Percentiles rank a stretch among this genome's conserved stretches.
phyloP scores from a whole-genome alignment of 2,113 vertebrate species.

The Mixornis gularis region DNA sequence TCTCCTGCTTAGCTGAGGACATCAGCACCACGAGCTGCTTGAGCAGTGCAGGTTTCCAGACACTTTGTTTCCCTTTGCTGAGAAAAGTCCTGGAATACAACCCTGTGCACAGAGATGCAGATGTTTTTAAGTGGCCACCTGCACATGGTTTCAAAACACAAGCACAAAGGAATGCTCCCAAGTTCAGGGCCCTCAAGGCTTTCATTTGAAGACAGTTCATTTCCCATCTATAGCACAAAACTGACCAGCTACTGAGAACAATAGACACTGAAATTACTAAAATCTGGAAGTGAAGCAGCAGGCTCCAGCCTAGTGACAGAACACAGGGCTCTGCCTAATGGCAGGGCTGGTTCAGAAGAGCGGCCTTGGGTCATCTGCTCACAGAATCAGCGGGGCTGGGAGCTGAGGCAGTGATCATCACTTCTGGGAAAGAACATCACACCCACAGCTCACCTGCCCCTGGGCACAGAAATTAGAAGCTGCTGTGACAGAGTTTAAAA shows the following conservation, averaged over 20 bases:
- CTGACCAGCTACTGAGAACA: not conserved
- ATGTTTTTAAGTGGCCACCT: not conserved
- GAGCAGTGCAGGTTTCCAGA: not conserved
- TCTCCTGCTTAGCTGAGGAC: not conserved
- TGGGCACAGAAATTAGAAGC: accelerated
- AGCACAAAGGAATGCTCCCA: not conserved
- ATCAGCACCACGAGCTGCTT: not conserved
- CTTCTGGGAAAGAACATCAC: not conserved
- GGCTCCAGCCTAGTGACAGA: not conserved
- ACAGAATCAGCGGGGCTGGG: not conserved
- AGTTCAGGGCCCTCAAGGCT: not conserved
- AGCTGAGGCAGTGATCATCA: not conserved
- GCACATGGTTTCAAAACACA: not conserved
- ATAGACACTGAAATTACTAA: not conserved
- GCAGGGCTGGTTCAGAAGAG: not conserved
- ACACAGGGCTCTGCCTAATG: not conserved
- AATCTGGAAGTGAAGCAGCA: not conserved
- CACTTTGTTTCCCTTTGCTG: not conserved
- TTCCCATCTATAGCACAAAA: not conserved
- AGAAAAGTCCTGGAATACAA: not conserved
- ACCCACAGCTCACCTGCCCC: not conserved
- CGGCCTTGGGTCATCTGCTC: not conserved
- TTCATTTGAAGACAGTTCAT: not conserved
- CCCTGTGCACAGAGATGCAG: not conserved
- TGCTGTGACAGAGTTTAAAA: not conserved